phyloP scores from a whole-genome alignment of 1,140 invertebrate species.

The Colletes latitarsis region DNA sequence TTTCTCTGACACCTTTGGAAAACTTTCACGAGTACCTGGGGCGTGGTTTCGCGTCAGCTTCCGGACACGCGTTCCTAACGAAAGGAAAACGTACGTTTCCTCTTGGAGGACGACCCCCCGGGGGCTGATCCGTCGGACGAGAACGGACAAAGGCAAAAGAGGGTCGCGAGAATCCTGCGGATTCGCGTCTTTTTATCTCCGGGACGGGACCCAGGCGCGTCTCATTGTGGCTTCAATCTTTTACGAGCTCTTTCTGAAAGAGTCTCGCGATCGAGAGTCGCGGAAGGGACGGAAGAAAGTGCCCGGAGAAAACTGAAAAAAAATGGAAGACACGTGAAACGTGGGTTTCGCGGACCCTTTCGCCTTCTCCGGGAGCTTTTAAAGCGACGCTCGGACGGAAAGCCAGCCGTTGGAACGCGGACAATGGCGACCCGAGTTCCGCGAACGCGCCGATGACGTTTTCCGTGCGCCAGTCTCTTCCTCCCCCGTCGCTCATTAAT shows the following conservation, averaged over 20 bases:
- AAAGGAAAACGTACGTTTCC: background rate
- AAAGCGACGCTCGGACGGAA: conserved; percentile 41
- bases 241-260: conserved; percentile 24
- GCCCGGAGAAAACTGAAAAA: background rate
- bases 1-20: background rate
- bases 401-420: background rate
- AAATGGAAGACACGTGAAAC: background rate
- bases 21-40: background rate
- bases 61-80: background rate
- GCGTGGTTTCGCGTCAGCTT: background rate
- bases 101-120: background rate
- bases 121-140: conserved; percentile 12
- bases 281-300: too few relatives aligned
- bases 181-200: background rate
- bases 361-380: conserved; percentile 46
- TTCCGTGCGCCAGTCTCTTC: background rate
- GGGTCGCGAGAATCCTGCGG: conserved; percentile 28
- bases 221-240: conserved; percentile 43
- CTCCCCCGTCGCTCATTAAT: conserved; percentile 17
- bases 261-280: conserved; percentile 28
- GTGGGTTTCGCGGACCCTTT: conserved; percentile 25
- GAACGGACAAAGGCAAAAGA: conserved; percentile 37
- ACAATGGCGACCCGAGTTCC: conserved; percentile 15
- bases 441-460: conserved; percentile 41
- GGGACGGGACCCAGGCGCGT: background rate